Percentiles rank a stretch among this genome's conserved stretches.
Conservation (phyloP, 2,113 vertebrate genomes). For the Zosterops borbonicus region DNA sequence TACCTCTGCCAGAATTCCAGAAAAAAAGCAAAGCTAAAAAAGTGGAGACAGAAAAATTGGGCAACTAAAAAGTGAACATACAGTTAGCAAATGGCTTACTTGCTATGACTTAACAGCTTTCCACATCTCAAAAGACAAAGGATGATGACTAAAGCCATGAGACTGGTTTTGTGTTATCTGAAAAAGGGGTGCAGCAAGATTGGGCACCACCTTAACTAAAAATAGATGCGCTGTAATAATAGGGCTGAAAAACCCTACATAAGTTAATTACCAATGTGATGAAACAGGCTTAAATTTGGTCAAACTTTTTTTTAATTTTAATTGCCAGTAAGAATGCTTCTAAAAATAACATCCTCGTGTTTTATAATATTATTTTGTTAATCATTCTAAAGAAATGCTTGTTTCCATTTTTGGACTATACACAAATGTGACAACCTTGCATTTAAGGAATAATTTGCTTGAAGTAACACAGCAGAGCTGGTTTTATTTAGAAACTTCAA, state of each 20-base stretch:
- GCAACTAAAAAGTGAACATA: background rate
- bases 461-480: background rate
- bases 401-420: background rate
- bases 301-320: background rate
- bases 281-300: background rate
- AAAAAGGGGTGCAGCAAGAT: background rate
- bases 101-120: background rate
- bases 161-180: background rate
- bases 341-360: background rate
- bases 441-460: background rate
- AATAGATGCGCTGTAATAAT: background rate
- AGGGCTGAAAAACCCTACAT: background rate
- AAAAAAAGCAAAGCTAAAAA: background rate
- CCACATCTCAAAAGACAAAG: background rate
- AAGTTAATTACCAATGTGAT: background rate
- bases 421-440: background rate
- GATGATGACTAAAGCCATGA: background rate
- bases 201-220: background rate
- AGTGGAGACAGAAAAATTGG: background rate
- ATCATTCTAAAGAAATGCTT: background rate
- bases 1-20: background rate
- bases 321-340: background rate
- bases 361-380: background rate
- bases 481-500: conserved; percentile 3
- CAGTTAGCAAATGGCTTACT: background rate